A percentile compares a stretch with the other conserved stretches of the same genome.
These are phyloP conservation scores for Dromaius novaehollandiae DNA, from an alignment of 2,113 vertebrate genomes.

Conservation along the genomic window DNA sequence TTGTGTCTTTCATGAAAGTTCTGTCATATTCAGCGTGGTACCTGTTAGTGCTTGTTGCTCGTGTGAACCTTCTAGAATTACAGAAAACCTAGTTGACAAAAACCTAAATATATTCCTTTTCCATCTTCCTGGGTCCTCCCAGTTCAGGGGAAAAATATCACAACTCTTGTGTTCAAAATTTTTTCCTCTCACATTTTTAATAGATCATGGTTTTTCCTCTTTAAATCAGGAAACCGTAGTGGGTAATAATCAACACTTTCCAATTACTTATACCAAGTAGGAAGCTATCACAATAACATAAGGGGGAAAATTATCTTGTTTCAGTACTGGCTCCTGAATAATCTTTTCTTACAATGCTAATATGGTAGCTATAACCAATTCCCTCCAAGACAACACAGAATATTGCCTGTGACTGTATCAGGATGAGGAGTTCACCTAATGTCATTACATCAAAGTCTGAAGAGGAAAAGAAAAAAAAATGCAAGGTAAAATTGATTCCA, in stretches of 20 bases:
- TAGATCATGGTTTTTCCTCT: not conserved
- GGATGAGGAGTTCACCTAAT: not conserved
- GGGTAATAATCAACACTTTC: not conserved
- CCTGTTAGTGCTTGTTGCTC: not conserved
- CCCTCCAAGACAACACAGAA: not conserved
- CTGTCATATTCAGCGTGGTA: not conserved
- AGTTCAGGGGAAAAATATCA: not conserved
- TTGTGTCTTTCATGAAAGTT: not conserved
- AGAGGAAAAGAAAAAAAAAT: not conserved
- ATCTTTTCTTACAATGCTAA: not conserved
- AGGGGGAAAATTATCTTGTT: not conserved
- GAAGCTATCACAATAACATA: not conserved
- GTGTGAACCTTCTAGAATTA: not conserved
- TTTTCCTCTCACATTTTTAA: not conserved
- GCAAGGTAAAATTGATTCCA: not conserved
- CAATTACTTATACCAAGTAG: not conserved
- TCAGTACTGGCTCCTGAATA: not conserved
- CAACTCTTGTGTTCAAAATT: not conserved
- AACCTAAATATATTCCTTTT: not conserved
- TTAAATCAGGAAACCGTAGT: not conserved
- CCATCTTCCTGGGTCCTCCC: not conserved
- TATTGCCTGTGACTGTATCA: not conserved
- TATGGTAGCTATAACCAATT: not conserved
- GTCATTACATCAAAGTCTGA: not conserved
- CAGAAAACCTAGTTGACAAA: not conserved